A percentile compares a stretch with the other conserved stretches of the same genome.
phyloP scores from a whole-genome alignment of 2,888 invertebrate genomes.

The Brachycybe producta region DNA sequence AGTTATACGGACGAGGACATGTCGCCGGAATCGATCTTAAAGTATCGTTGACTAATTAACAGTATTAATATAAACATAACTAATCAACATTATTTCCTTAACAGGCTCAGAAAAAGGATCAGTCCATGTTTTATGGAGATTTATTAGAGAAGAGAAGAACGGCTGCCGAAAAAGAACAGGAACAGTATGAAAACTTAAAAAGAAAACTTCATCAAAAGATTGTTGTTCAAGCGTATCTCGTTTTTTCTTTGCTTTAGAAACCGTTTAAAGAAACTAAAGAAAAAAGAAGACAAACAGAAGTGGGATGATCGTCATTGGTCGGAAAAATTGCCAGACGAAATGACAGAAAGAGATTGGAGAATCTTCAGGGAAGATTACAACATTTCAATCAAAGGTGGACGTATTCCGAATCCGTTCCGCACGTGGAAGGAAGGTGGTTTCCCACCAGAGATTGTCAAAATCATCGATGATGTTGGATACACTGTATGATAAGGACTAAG shows the following conservation, averaged over 20 bases:
- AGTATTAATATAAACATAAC: neutral
- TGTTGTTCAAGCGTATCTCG: neutral
- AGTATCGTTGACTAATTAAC: slow-evolving; percentile 18
- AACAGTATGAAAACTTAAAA: slow-evolving; percentile 46
- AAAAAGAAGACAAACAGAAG: slow-evolving; percentile 93
- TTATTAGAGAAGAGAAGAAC: slow-evolving; percentile 87
- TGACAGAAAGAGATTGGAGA: slow-evolving; percentile 99
- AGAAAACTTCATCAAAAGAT: neutral
- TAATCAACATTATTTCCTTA: neutral
- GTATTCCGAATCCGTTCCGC: slow-evolving; percentile 89
- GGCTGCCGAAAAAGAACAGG: slow-evolving; percentile 92
- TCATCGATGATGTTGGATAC: slow-evolving; percentile 88
- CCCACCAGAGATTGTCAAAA: slow-evolving; percentile 77
- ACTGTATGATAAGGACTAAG: slow-evolving; percentile 39
- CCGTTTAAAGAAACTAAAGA: slow-evolving; percentile 77
- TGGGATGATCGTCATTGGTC: slow-evolving; percentile 99
- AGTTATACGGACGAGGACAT: slow-evolving; percentile 95
- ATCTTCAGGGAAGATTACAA: slow-evolving; percentile 99
- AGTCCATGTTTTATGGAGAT: slow-evolving; percentile 93
- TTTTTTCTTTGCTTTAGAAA: slow-evolving; percentile 36
- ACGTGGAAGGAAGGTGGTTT: slow-evolving; percentile 89
- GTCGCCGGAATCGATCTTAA: slow-evolving; percentile 98
- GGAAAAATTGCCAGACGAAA: slow-evolving; percentile 82
- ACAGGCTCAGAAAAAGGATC: slow-evolving; percentile 52
- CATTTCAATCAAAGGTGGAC: slow-evolving; percentile 91